Evolutionary conservation across 2,797 vertebrate species (phyloP).

Genomic region (Coracias cyanogaster): DNA sequence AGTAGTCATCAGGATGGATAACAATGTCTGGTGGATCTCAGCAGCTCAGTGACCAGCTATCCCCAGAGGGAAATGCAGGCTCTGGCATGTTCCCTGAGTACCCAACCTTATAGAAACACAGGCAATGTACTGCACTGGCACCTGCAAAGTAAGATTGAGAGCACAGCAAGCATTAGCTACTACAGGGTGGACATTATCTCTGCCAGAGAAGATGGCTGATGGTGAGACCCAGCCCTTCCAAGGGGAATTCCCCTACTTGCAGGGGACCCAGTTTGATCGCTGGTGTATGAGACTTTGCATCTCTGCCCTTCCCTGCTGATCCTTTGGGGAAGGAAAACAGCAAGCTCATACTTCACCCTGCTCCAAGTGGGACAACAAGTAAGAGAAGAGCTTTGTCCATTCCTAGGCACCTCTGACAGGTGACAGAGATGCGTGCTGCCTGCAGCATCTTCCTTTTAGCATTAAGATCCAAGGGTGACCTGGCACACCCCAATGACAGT

Average conservation of each 20-base stretch:
- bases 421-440: neutral
- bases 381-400: neutral
- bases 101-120: neutral
- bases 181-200: neutral
- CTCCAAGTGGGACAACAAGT: neutral
- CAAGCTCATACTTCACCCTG: neutral
- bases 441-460: neutral
- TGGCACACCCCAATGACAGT: neutral
- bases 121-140: neutral
- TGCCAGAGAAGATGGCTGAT: neutral
- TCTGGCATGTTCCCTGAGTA: neutral
- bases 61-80: neutral
- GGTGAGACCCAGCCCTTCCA: neutral
- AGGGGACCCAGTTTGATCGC: neutral
- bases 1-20: neutral
- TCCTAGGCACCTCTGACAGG: neutral
- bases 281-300: neutral
- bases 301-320: neutral
- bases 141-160: neutral
- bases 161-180: neutral
- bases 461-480: neutral
- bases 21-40: neutral
- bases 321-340: neutral
- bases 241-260: neutral
- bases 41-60: neutral